Percentiles rank a stretch among this genome's conserved stretches.
Evolutionary conservation across 2,113 vertebrate species (phyloP).

Genomic region (Arvicanthis niloticus): DNA sequence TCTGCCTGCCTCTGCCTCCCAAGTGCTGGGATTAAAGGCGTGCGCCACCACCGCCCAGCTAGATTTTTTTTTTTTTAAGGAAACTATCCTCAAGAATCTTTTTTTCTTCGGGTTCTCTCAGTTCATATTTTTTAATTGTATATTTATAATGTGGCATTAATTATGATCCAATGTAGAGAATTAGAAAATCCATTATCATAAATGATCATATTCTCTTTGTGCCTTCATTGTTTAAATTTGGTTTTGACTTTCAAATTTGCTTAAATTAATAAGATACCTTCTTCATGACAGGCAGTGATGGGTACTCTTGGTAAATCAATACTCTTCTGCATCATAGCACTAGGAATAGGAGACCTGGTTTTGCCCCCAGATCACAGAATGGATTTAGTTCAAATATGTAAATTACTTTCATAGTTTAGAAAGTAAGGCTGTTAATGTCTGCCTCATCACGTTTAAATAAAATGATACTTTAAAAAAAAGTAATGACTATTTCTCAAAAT

Average conservation of each 20-base stretch:
- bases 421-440: not conserved
- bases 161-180: not conserved
- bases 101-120: not conserved
- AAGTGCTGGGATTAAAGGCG: too few species aligned
- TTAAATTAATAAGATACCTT: not conserved
- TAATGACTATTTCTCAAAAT: not conserved
- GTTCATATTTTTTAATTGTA: not conserved
- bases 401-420: not conserved
- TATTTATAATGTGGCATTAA: not conserved
- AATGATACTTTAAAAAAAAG: not conserved
- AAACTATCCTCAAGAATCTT: not conserved
- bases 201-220: not conserved
- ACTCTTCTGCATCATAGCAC: not conserved
- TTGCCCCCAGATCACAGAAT: not conserved
- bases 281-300: not conserved
- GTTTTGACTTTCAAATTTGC: not conserved
- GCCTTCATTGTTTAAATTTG: not conserved
- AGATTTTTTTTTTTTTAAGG: not conserved
- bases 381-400: not conserved
- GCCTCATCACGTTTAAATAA: not conserved
- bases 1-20: too few species aligned
- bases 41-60: too few species aligned
- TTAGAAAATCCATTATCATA: not conserved
- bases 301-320: not conserved
- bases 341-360: not conserved